Conservation (phyloP, 2,888 invertebrate species). For the Chorisops tibialis region DNA sequence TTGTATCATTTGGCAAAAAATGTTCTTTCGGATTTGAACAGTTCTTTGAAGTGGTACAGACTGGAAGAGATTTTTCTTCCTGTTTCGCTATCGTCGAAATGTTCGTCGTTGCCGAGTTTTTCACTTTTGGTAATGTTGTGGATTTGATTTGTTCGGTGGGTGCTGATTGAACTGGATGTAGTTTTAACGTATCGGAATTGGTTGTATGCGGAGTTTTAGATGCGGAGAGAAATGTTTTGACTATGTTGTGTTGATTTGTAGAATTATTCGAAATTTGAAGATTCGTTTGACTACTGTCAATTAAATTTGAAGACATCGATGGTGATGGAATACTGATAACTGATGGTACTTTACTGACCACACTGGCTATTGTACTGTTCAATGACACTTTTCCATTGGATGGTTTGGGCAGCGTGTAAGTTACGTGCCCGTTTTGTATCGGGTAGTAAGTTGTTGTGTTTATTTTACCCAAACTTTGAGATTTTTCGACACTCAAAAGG, state of each 20-base stretch:
- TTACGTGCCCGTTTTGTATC: slow-evolving; percentile 48
- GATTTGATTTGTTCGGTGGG: slow-evolving; percentile 23
- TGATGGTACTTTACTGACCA: slow-evolving; percentile 51
- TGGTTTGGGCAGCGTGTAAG: slow-evolving; percentile 50
- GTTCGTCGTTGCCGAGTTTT: background rate
- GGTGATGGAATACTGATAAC: slow-evolving; percentile 49
- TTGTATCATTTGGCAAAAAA: slow-evolving; percentile 52
- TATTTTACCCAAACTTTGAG: slow-evolving; percentile 44
- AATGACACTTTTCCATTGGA: slow-evolving; percentile 47
- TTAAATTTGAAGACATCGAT: slow-evolving; percentile 28
- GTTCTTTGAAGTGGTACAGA: slow-evolving; percentile 52
- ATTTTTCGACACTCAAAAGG: slow-evolving; percentile 31
- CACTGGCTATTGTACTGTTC: slow-evolving; percentile 50
- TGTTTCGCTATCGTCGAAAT: slow-evolving; percentile 6
- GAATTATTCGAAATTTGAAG: background rate
- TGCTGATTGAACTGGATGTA: background rate
- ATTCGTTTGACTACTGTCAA: background rate
- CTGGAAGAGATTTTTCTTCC: slow-evolving; percentile 44
- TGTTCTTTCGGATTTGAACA: slow-evolving; percentile 52
- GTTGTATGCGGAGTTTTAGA: background rate
- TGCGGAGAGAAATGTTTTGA: background rate
- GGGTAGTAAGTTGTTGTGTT: slow-evolving; percentile 51
- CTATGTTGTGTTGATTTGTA: background rate
- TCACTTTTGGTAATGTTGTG: slow-evolving; percentile 24
- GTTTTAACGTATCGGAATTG: background rate